Evolutionary conservation across 1,140 invertebrate genomes (phyloP).

Genomic region (Dreissena rostriformis): DNA sequence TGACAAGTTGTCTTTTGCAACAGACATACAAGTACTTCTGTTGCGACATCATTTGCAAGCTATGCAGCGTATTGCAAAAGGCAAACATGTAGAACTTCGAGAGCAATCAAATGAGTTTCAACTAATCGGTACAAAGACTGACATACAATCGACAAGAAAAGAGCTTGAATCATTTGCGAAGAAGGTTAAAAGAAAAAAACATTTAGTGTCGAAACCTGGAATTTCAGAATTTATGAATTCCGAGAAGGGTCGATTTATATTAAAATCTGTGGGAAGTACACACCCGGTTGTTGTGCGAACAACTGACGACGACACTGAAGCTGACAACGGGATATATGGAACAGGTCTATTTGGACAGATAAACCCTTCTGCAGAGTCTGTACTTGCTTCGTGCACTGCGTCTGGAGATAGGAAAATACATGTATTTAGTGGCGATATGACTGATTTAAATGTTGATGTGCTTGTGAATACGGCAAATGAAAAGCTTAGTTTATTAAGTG

Average conservation of each 20-base stretch:
- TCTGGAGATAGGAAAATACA: constrained; percentile 26
- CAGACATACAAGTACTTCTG: constrained; percentile 13
- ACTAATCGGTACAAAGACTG: constrained; percentile 25
- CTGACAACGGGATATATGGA: background rate
- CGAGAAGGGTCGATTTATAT: constrained; percentile 21
- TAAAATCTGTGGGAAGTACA: constrained; percentile 9
- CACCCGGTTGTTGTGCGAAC: background rate
- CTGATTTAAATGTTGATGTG: constrained; percentile 29
- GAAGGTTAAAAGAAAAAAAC: constrained; percentile 18
- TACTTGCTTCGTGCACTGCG: background rate
- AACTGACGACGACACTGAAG: constrained; percentile 9
- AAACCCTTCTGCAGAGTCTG: background rate
- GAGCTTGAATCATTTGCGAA: constrained; percentile 2
- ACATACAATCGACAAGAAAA: background rate
- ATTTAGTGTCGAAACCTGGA: constrained; percentile 15
- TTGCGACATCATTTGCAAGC: constrained; percentile 15
- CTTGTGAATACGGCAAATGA: constrained; percentile 40
- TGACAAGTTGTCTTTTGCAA: constrained; percentile 6
- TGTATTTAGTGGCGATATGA: constrained; percentile 24
- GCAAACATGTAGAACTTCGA: background rate
- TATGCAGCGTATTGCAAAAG: constrained; percentile 9
- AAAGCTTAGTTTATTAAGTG: constrained; percentile 28
- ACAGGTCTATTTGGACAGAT: background rate
- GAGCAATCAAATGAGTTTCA: constrained; percentile 12
- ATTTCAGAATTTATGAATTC: constrained; percentile 19